Conservation (phyloP, 2,113 vertebrate species). For the Pseudopipra pipra region DNA sequence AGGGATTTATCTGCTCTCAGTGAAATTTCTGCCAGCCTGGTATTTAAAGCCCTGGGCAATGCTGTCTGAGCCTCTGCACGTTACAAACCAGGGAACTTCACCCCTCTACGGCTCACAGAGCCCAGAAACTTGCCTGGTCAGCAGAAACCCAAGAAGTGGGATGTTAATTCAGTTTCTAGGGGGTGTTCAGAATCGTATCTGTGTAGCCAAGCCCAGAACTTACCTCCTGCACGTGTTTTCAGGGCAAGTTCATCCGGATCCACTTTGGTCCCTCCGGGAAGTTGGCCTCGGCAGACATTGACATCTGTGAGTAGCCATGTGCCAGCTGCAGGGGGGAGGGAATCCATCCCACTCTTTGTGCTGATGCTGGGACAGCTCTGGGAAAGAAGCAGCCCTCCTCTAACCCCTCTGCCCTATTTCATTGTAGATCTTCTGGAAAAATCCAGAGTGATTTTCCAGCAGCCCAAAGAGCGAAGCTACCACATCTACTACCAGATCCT, state of each 20-base stretch:
- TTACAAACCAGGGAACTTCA: not conserved
- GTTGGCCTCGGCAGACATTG: constrained; percentile 90
- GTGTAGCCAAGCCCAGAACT: not conserved
- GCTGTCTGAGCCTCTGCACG: not conserved
- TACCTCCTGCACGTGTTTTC: not conserved
- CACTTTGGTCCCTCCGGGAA: constrained; percentile 91
- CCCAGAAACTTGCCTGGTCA: not conserved
- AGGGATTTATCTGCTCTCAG: not conserved
- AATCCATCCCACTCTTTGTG: not conserved
- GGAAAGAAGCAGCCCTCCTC: not conserved
- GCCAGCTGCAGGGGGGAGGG: not conserved
- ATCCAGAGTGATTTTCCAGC: constrained; percentile 96
- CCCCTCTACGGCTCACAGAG: not conserved
- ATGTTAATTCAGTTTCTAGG: not conserved
- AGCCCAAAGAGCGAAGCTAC: constrained; percentile 89
- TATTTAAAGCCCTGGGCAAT: not conserved
- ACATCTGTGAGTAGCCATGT: constrained; percentile 85
- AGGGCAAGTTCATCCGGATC: constrained; percentile 96
- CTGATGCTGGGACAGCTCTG: not conserved
- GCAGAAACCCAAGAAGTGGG: not conserved
- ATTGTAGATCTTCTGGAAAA: constrained; percentile 91
- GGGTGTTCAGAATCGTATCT: not conserved
- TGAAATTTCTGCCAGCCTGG: not conserved
- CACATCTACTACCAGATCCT: constrained; percentile 95
- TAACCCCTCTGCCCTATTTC: not conserved